These are phyloP conservation scores for Epinephelus moara DNA, from an alignment of 2,113 vertebrate species.

Conservation along the genomic window DNA sequence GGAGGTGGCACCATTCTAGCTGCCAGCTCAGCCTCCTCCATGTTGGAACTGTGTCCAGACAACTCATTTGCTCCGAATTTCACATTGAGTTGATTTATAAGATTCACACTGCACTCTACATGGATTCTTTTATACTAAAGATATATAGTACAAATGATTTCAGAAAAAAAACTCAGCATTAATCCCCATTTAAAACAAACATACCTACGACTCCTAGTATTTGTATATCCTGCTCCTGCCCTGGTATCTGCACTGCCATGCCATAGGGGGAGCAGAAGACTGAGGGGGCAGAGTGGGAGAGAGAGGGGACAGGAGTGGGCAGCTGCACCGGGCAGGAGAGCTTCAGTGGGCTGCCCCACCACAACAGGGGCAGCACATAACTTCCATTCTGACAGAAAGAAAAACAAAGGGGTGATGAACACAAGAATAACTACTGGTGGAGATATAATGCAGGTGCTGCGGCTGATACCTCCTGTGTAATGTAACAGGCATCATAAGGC, in stretches of 20 bases:
- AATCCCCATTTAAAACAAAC: background rate
- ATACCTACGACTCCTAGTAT: slow-evolving; percentile 66
- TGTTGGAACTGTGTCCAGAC: no score
- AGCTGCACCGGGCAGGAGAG: slow-evolving; percentile 77
- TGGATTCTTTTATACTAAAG: no score
- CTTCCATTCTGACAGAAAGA: slow-evolving; percentile 74
- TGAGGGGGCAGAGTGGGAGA: slow-evolving; percentile 14
- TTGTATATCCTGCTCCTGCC: slow-evolving; percentile 31
- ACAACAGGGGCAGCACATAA: slow-evolving; percentile 81
- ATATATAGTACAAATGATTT: background rate
- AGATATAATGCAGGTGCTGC: background rate
- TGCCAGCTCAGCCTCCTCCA: no score
- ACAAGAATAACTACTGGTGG: background rate
- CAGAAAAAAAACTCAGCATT: background rate
- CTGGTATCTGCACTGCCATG: slow-evolving; percentile 72
- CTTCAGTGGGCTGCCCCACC: slow-evolving; percentile 80
- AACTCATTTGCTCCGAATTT: no score
- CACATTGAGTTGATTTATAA: no score
- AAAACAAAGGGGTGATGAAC: background rate
- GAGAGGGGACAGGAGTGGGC: background rate
- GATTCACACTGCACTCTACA: no score
- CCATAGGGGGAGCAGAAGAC: slow-evolving; percentile 77
- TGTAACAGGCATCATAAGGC: slow-evolving; percentile 82
- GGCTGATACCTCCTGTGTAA: slow-evolving; percentile 76
- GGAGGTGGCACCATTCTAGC: no score